Evolutionary conservation across 2,888 invertebrate genomes (phyloP).

Genomic region (Neria commutata): DNA sequence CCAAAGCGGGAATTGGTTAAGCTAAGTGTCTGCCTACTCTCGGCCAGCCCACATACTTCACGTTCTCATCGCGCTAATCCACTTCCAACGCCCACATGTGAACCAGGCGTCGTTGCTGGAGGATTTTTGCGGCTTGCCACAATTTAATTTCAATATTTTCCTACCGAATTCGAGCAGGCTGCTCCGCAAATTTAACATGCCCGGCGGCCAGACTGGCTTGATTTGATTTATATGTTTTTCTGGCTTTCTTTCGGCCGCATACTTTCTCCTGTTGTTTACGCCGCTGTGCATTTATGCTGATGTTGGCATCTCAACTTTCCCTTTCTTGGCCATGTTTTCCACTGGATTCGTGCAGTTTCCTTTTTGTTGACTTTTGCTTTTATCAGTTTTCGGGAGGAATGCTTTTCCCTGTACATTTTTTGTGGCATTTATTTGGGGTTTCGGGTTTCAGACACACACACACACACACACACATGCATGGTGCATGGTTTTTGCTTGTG

Average conservation of each 20-base stretch:
- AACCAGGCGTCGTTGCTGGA: neutral
- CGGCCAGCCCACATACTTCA: too few relatives aligned
- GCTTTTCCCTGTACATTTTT: neutral
- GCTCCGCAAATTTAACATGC: too few relatives aligned
- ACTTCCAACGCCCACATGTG: neutral
- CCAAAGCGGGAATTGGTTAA: neutral
- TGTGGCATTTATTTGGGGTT: neutral
- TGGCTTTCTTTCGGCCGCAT: too few relatives aligned
- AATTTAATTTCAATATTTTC: neutral
- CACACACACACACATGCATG: too few relatives aligned
- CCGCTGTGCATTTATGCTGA: neutral
- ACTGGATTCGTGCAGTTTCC: constrained; percentile 1
- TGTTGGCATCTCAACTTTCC: neutral
- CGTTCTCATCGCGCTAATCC: too few relatives aligned
- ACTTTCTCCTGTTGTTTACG: neutral
- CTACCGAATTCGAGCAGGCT: too few relatives aligned
- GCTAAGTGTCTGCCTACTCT: too few relatives aligned
- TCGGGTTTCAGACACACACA: neutral
- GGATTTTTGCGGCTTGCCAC: neutral
- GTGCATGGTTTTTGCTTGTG: neutral
- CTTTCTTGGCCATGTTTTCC: neutral
- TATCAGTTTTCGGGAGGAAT: neutral
- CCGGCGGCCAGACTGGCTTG: neutral
- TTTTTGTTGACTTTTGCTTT: constrained; percentile 11
- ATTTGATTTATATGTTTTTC: neutral